A percentile compares a stretch with the other conserved stretches of the same genome.
Conservation (phyloP, 2,888 invertebrate species). For the Limnephilus rhombicus region DNA sequence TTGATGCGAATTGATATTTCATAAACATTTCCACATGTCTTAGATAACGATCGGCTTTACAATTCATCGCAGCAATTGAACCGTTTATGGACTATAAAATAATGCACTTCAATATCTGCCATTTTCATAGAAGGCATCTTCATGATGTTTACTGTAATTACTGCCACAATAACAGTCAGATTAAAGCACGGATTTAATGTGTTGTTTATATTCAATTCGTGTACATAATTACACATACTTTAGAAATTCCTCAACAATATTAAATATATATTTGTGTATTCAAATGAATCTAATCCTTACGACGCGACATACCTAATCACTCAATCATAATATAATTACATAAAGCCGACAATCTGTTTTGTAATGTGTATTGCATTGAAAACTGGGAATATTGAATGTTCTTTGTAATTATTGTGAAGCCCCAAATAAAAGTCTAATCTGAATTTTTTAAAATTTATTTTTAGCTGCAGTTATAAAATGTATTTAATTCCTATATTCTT, state of each 20-base stretch:
- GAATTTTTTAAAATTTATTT: too few species aligned
- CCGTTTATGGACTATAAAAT: conserved; percentile 8
- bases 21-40: conserved; percentile 33
- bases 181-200: not conserved
- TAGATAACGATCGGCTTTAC: conserved; percentile 22
- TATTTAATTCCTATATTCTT: too few species aligned
- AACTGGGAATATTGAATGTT: too few species aligned
- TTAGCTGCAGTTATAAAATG: too few species aligned
- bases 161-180: not conserved
- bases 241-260: not conserved
- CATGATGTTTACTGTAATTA: not conserved
- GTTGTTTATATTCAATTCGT: not conserved
- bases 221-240: not conserved
- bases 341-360: too few species aligned
- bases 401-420: too few species aligned
- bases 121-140: not conserved
- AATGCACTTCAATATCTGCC: not conserved
- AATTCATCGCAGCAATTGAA: conserved; percentile 3
- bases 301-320: too few species aligned
- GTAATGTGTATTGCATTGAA: too few species aligned
- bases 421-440: too few species aligned
- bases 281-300: not conserved
- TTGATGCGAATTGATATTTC: conserved; percentile 14
- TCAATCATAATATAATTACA: too few species aligned
- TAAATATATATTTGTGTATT: not conserved